Evolutionary conservation across 2,113 vertebrate genomes (phyloP).

Genomic region (Stomatorhinus ivindoensis): DNA sequence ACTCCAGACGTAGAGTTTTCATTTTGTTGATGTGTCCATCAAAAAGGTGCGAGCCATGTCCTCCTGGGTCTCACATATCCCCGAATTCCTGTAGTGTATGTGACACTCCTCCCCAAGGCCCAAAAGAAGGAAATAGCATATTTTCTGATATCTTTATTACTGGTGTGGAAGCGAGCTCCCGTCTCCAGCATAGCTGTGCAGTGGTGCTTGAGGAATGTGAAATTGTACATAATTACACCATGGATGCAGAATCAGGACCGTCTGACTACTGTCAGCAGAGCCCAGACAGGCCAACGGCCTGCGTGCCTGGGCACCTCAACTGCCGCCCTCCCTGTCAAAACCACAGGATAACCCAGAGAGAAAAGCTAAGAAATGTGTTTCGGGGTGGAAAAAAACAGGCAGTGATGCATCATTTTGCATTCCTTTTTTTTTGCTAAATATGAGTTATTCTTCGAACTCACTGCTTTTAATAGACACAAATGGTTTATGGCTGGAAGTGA

Average conservation of each 20-base stretch:
- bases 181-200: not conserved
- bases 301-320: not conserved
- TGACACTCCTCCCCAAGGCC: not conserved
- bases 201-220: not conserved
- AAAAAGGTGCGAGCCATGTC: not conserved
- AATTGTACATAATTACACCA: conserved; percentile 10
- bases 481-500: not conserved
- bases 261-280: not conserved
- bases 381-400: not conserved
- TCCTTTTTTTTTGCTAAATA: not conserved
- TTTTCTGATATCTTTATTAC: not conserved
- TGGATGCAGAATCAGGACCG: not conserved
- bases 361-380: not conserved
- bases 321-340: not conserved
- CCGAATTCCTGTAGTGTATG: not conserved
- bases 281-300: not conserved
- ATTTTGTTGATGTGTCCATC: not conserved
- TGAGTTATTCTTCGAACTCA: not conserved
- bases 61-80: not conserved
- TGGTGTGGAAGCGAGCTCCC: not conserved
- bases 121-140: not conserved
- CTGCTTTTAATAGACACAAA: not conserved
- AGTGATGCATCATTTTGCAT: not conserved
- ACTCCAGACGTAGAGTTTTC: not conserved
- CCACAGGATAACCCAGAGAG: not conserved